Evolutionary conservation across 2,113 vertebrate genomes (phyloP).

Genomic region (Psittacara wagleri): DNA sequence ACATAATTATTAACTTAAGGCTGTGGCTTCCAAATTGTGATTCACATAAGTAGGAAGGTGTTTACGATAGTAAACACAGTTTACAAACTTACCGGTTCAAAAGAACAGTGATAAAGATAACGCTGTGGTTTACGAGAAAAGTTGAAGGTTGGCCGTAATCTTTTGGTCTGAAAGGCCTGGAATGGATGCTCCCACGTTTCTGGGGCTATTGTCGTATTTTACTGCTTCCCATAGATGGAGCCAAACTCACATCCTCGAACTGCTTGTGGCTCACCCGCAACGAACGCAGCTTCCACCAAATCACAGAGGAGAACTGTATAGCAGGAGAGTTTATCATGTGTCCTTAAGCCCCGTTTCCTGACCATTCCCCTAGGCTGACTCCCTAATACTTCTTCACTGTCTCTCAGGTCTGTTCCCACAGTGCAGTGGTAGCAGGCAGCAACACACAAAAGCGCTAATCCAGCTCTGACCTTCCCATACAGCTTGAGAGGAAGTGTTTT

Average conservation of each 20-base stretch:
- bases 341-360: background rate
- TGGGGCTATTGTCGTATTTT: background rate
- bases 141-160: background rate
- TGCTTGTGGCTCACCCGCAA: background rate
- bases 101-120: background rate
- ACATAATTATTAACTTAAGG: background rate
- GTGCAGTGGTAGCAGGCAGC: background rate
- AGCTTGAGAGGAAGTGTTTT: background rate
- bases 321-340: background rate
- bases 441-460: background rate
- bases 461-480: background rate
- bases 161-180: background rate
- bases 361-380: background rate
- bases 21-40: background rate
- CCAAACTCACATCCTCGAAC: background rate
- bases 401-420: background rate
- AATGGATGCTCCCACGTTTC: background rate
- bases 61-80: background rate
- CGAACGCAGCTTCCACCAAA: background rate
- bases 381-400: background rate
- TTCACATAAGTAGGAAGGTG: background rate
- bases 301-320: background rate
- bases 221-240: constrained; percentile 45
- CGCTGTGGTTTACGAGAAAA: background rate
- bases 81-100: background rate